Conservation (phyloP, 2,797 vertebrate species). For the Ataeniobius toweri region DNA sequence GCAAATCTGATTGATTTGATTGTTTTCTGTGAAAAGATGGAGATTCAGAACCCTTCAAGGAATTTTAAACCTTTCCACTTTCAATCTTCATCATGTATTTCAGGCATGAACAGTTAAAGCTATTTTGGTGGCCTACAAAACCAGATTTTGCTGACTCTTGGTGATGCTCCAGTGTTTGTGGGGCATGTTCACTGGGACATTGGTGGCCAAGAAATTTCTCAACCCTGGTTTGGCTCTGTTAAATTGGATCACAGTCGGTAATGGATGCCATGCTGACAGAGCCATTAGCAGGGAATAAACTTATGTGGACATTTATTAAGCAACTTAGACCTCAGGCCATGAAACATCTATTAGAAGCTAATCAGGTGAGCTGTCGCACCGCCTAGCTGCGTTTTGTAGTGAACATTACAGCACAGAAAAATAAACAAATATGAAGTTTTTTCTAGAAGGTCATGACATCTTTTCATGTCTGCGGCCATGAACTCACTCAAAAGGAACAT, state of each 20-base stretch:
- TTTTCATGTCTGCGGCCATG: not conserved
- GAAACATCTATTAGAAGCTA: conserved; percentile 67
- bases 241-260: conserved; percentile 73
- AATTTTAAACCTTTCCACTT: too few relatives aligned
- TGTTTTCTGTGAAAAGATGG: too few relatives aligned
- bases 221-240: conserved; percentile 46
- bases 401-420: not conserved
- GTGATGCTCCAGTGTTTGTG: too few relatives aligned
- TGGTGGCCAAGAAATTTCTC: conserved; percentile 24
- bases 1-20: not conserved
- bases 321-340: conserved; percentile 60
- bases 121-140: too few relatives aligned
- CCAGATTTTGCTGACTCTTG: too few relatives aligned
- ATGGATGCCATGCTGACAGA: conserved; percentile 69
- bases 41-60: too few relatives aligned
- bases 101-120: too few relatives aligned
- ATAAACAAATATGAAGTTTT: conserved; percentile 1
- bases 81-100: too few relatives aligned
- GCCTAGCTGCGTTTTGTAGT: not conserved
- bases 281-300: conserved; percentile 70
- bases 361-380: conserved; percentile 49
- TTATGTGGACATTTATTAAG: conserved; percentile 72
- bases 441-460: not conserved
- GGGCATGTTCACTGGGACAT: not conserved
- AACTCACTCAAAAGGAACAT: conserved; percentile 7